Conservation (phyloP, 2,113 vertebrate species). For the Orientallactaga bullata region DNA sequence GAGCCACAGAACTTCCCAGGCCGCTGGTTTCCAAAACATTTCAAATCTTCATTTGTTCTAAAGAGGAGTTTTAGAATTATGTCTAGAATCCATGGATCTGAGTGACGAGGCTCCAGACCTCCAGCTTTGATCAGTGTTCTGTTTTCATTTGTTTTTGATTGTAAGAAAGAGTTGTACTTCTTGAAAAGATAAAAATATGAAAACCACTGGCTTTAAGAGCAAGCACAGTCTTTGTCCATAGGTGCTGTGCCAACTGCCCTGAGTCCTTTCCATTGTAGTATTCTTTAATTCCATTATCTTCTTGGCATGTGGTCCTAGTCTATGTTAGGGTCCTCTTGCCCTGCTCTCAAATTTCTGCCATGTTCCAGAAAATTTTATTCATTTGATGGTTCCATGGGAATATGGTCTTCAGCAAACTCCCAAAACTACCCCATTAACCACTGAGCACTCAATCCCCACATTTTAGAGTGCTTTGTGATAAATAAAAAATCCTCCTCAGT, state of each 20-base stretch:
- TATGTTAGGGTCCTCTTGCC: neutral
- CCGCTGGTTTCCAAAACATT: neutral
- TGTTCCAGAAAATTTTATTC: neutral
- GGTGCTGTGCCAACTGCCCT: neutral
- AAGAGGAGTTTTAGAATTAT: neutral
- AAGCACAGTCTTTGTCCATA: neutral
- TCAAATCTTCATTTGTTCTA: neutral
- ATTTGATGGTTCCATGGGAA: neutral
- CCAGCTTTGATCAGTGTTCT: neutral
- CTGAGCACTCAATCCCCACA: neutral
- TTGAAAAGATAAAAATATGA: constrained; percentile 14
- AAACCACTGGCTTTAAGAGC: neutral
- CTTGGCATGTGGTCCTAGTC: neutral
- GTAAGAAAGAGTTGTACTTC: neutral
- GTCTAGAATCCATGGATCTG: neutral
- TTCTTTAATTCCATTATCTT: neutral
- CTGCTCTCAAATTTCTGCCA: neutral
- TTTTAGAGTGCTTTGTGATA: neutral
- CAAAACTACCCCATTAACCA: neutral
- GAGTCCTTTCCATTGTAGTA: too few relatives aligned
- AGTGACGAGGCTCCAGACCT: neutral
- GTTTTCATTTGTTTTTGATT: neutral
- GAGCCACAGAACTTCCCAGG: neutral
- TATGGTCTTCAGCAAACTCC: neutral
- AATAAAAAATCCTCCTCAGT: neutral